Evolutionary conservation across 2,797 vertebrate species (phyloP), one percentile per base, ranked within the genome.

Genomic region (Sylvia borin): DNA sequence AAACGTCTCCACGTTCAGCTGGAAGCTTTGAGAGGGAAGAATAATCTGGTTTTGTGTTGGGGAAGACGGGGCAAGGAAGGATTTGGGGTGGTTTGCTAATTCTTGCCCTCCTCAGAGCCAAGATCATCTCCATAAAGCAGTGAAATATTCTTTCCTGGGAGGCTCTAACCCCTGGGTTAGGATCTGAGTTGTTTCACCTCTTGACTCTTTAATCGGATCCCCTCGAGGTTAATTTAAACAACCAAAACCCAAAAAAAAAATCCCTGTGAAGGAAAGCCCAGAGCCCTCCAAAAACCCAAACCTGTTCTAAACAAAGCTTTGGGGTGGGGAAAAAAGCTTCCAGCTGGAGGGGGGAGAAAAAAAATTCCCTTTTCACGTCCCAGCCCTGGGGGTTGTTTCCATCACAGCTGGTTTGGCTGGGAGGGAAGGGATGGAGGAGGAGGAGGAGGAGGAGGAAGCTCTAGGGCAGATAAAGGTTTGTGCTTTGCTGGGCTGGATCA

Each of bases 151-250:
- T 65, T 82, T 14, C 1, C 40, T 45, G 79, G 48, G 57, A 90
- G 90, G 75, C 81, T 91, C 16, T 29, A 77, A 64, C 90, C 92
- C 19, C 7, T n/a, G 88, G 79, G 48, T 80, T 67, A 58, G 82
- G 27, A 74, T 32, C 43, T 0, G 65, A 88, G 55, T 13, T 24
- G 53, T 74, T 80, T 85, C 83, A 77, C 91, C 86, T 96, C 92
- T 85, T 87, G 81, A 58, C 87, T 90, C 70, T 62, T 60, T 94
- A 90, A 92, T 92, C 88, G 74, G 76, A 90, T 92, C 75, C 72
- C 87, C 91, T 53, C 14, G 45, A 64, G 93, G 94, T 92, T 93
- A 77, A 80, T 91, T 91, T 64, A 43, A 91, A 71, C 68, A 83
- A 43, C 50, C 18, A 12, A n/a, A 91, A 51, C 78, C 51, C 85